Base-by-base conservation (phyloP, 2,113 vertebrate species). In the Melanotaenia duboulayi region DNA sequence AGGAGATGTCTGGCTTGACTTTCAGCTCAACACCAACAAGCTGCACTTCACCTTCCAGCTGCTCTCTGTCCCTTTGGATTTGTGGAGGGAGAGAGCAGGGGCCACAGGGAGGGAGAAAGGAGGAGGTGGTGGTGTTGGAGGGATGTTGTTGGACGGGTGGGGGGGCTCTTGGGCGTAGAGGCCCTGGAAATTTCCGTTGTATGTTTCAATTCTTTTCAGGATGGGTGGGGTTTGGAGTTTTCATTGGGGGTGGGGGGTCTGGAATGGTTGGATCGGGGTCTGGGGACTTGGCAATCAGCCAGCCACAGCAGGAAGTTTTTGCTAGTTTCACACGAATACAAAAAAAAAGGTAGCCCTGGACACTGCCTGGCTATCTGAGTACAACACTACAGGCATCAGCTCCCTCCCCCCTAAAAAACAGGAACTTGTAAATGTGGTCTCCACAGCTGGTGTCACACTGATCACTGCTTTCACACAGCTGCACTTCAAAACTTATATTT, bases 161-260 rank as follows among this genome's bases (percentile, higher is more conserved):
- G 77, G 44, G 76, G 69, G 75, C 81, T 83, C 76, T 75, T 67
- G 71, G 82, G 83, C 64, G 68, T 72, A 87, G 74, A 81, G 76
- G 85, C 86, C 81, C 84, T 93, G 92, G 88, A 93, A 93, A 93
- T 94, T 93, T 93, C 92, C 89, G 87, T 89, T 92, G 89, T 87
- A 77, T 82, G 84, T 87, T 90, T 92, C 81, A 81, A 82, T 66
- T 73, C 81, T 90, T 90, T 89, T 85, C 91, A 93, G 90, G 88
- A 92, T 87, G 83, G 92, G 91, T 90, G 92, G 90, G 85, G 81
- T 83, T 66, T 70, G 54, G 65, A 58, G 81, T 73, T 79, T 55
- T 13, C 19, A 12, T 50, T 46, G 24, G 66, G 40, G 69, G 35
- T 46, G 64, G 58, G 44, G 55, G 69, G 23, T 35, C 37, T 2